phyloP scores from a whole-genome alignment of 2,113 vertebrate genomes.

The Paratilapia polleni region DNA sequence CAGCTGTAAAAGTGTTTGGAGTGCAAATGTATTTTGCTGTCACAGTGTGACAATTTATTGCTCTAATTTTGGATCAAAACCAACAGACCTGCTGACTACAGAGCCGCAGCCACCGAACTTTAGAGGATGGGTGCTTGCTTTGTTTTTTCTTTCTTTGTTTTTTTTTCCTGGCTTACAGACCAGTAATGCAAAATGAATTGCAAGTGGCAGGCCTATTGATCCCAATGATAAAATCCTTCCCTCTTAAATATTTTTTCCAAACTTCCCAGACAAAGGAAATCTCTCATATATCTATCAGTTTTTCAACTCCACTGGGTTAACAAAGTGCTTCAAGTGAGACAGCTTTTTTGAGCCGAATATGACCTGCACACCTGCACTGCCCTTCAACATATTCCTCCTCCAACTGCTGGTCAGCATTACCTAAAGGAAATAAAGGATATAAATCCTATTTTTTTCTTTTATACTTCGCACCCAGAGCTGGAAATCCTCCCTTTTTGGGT shows the following conservation, averaged over 20 bases:
- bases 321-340: background rate
- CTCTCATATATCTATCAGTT: background rate
- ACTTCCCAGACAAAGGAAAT: background rate
- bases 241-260: slow-evolving; percentile 3
- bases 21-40: slow-evolving; percentile 44
- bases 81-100: slow-evolving; percentile 61
- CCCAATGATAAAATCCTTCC: slow-evolving; percentile 5
- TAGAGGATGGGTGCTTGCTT: background rate
- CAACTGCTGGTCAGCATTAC: background rate
- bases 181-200: slow-evolving; percentile 13
- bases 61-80: slow-evolving; percentile 48
- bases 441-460: background rate
- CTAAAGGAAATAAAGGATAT: background rate
- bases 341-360: background rate
- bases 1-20: slow-evolving; percentile 49
- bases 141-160: background rate
- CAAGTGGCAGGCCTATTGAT: background rate
- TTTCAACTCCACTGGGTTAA: background rate
- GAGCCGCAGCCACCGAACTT: slow-evolving; percentile 14
- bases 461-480: background rate
- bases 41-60: slow-evolving; percentile 63
- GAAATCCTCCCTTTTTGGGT: background rate
- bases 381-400: background rate
- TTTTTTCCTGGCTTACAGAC: background rate
- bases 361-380: background rate